Evolutionary conservation across 53 echinoderm and acorn worm genomes (phyloP).

Genomic region (Holothuria scabra): DNA sequence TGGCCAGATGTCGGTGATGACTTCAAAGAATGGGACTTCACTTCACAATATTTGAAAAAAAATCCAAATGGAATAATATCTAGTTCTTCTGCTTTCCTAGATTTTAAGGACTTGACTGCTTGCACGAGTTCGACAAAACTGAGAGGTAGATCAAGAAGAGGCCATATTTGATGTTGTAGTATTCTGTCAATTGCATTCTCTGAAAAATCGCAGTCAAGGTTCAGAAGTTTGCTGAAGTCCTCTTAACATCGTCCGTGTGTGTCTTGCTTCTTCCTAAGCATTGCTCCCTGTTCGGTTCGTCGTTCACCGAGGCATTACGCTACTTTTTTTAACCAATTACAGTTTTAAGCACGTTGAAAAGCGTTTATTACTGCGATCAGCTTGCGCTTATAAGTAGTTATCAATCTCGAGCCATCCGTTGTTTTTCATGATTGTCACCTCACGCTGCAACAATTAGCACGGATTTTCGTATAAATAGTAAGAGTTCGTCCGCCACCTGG

Average conservation of each 20-base stretch:
- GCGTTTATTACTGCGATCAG: constrained; percentile 7
- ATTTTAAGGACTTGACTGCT: background rate
- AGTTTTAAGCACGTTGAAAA: constrained; percentile 9
- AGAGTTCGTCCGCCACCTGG: no score
- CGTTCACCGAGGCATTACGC: background rate
- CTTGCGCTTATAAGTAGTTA: constrained; percentile 9
- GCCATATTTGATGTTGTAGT: background rate
- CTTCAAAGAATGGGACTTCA: background rate
- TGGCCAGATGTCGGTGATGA: background rate
- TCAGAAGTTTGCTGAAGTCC: constrained; percentile 23
- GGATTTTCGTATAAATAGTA: background rate
- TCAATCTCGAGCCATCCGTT: constrained; percentile 1
- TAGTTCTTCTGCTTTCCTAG: constrained; percentile 35
- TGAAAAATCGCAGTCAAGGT: background rate
- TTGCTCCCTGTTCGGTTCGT: constrained; percentile 15
- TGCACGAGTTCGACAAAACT: background rate
- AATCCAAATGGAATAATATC: constrained; percentile 27
- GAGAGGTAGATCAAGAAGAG: background rate
- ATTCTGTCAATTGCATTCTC: constrained; percentile 22
- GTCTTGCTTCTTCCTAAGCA: background rate
- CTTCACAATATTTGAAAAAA: constrained; percentile 5
- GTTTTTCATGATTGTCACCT: constrained; percentile 16
- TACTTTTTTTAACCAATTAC: background rate
- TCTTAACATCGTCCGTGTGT: constrained; percentile 1
- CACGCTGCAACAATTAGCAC: constrained; percentile 1